These are phyloP conservation scores for Phytoseiulus persimilis DNA, from an alignment of 2,888 invertebrate genomes.

Conservation along the genomic window DNA sequence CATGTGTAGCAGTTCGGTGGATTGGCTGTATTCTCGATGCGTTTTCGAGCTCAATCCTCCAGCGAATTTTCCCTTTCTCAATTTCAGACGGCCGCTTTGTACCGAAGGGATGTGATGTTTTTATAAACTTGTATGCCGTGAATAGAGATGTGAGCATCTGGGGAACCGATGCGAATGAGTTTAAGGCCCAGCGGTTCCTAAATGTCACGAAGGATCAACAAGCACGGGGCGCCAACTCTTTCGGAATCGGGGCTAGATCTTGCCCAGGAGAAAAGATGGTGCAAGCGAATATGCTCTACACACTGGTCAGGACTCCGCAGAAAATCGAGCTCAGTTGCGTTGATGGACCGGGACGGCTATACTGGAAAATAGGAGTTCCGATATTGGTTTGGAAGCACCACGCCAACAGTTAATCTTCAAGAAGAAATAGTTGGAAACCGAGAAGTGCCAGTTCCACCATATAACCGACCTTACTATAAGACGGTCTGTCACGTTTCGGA, in stretches of 20 bases:
- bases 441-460: too few relatives aligned
- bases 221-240: neutral
- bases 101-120: neutral
- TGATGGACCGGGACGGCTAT: neutral
- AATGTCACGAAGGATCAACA: neutral
- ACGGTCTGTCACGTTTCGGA: too few relatives aligned
- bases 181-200: neutral
- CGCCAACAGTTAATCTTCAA: neutral
- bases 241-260: neutral
- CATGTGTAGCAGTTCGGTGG: too few relatives aligned
- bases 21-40: too few relatives aligned
- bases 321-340: neutral
- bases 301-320: neutral
- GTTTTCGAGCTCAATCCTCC: neutral
- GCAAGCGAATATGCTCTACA: neutral
- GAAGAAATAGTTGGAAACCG: too few relatives aligned
- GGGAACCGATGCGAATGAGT: neutral
- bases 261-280: neutral
- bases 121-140: conserved; percentile 6
- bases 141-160: neutral
- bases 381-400: neutral
- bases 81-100: neutral
- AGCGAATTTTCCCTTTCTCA: too few relatives aligned
- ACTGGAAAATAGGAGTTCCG: neutral
- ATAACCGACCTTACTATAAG: too few relatives aligned